Evolutionary conservation across 2,113 vertebrate species (phyloP), one percentile per base, ranked within the genome.

Genomic region (Callithrix jacchus): DNA sequence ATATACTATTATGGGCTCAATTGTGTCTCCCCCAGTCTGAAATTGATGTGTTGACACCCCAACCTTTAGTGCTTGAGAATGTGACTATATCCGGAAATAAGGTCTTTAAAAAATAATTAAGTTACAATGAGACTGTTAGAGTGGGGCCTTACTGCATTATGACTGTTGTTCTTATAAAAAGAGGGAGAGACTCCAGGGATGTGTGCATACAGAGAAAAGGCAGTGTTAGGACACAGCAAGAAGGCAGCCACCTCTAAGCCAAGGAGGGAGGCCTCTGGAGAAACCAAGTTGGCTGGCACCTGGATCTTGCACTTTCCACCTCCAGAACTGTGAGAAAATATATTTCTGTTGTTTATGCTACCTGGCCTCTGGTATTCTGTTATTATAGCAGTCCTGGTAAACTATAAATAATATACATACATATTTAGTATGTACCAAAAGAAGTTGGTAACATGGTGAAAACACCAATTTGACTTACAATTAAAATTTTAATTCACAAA

Each of bases 401-500:
- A 54, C 42, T 7, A 64, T 30, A 30, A 64, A 64, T 30, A 52
- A 89, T 40, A 20, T n/a, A 37, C n/a, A 68, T 12, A 18, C 25
- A 71, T 49, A 87, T 56, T 83, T 94, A 83, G 20, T 45, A 83
- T 16, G 10, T 66, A 73, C 12, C 66, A 20, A 70, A 80, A 94
- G 27, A 80, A 80, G 68, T 47, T 21, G 6, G 13, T 35, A 64
- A 73, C 32, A 56, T 40, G 45, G 4, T 81, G 80, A 92, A 96
- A 91, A 76, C 9, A 49, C 20, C 47, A 74, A 47, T 45, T 93
- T 94, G 2, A 8, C 9, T 14, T 45, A 6, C 68, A 49, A 54
- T 68, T 84, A 56, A 95, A 93, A 74, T 45, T 30, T 81, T 81
- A 61, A 85, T 76, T 37, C n/a, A 68, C 83, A 88, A 91, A 58